Percentiles rank a stretch among this genome's conserved stretches.
phyloP scores from a whole-genome alignment of 1,140 invertebrate species.

The Olivierus martensii region DNA sequence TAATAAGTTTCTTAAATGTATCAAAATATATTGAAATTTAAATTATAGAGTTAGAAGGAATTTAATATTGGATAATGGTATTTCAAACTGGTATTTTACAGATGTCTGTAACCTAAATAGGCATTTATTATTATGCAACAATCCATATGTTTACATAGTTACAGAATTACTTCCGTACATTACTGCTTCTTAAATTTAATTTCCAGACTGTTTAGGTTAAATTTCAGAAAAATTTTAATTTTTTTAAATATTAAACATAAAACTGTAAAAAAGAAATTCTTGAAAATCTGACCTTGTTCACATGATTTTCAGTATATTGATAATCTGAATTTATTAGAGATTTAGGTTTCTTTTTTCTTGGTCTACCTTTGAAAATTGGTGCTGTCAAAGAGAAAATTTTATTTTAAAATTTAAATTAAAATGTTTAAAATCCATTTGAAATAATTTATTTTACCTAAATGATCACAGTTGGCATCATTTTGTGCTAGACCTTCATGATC shows the following conservation, averaged over 20 bases:
- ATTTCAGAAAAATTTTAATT: not conserved
- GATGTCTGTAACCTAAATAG: no score
- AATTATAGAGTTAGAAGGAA: not conserved
- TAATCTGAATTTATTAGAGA: conserved; percentile 2
- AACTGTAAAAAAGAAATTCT: conserved; percentile 1
- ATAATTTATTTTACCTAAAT: conserved; percentile 66
- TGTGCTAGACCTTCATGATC: conserved; percentile 80
- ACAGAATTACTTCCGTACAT: no score
- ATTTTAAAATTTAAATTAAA: not conserved
- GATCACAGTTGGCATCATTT: conserved; percentile 78
- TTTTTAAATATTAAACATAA: no score
- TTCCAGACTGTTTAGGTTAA: not conserved
- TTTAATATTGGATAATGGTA: not conserved
- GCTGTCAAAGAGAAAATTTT: not conserved
- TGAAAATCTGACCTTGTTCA: not conserved
- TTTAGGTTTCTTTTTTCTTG: conserved; percentile 8
- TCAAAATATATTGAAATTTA: no score
- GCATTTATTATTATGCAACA: no score
- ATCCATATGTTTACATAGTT: no score
- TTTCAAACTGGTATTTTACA: no score
- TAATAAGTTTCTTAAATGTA: no score
- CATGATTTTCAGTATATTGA: conserved; percentile 6
- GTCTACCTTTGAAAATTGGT: conserved; percentile 1
- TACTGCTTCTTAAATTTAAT: no score
- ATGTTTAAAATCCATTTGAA: no score